Percentiles rank a stretch among this genome's conserved stretches.
phyloP scores from a whole-genome alignment of 23 tunicate genomes.

The Pegea sp. region DNA sequence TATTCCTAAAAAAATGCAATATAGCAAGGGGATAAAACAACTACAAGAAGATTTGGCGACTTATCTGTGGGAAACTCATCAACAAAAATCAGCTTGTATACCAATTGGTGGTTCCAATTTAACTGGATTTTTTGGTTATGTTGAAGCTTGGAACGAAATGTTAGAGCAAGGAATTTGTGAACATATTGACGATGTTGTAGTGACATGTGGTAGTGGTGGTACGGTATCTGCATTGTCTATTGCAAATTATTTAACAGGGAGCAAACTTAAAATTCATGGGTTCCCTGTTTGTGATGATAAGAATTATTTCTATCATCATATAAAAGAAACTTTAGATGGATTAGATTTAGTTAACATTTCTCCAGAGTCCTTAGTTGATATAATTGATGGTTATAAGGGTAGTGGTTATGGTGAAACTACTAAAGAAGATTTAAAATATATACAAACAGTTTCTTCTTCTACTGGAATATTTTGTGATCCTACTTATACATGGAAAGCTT shows the following conservation, averaged over 20 bases:
- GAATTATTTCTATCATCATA: constrained; percentile 53
- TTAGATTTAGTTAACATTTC: constrained; percentile 9
- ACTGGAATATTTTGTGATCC: constrained; percentile 36
- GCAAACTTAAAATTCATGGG: constrained; percentile 56
- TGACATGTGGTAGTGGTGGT: constrained; percentile 96
- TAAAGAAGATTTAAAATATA: constrained; percentile 12
- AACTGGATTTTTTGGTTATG: constrained; percentile 41
- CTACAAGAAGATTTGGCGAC: constrained; percentile 29
- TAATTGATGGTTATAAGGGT: constrained; percentile 93
- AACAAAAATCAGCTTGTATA: constrained; percentile 6
- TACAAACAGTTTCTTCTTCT: neutral
- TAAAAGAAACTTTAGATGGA: constrained; percentile 41
- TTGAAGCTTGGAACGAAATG: constrained; percentile 87
- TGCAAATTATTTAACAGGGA: constrained; percentile 63
- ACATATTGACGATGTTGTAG: constrained; percentile 44
- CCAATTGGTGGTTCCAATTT: constrained; percentile 75
- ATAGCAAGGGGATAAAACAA: constrained; percentile 23
- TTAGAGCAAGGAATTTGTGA: constrained; percentile 18
- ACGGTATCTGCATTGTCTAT: constrained; percentile 71
- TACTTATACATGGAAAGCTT: constrained; percentile 30
- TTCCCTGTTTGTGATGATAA: constrained; percentile 61
- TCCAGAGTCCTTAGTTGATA: constrained; percentile 63
- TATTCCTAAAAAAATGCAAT: constrained; percentile 30
- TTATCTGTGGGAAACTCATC: constrained; percentile 4
- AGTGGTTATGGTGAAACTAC: constrained; percentile 69